Evolutionary conservation across 2,113 vertebrate genomes (phyloP).

Genomic region (Zeus faber): DNA sequence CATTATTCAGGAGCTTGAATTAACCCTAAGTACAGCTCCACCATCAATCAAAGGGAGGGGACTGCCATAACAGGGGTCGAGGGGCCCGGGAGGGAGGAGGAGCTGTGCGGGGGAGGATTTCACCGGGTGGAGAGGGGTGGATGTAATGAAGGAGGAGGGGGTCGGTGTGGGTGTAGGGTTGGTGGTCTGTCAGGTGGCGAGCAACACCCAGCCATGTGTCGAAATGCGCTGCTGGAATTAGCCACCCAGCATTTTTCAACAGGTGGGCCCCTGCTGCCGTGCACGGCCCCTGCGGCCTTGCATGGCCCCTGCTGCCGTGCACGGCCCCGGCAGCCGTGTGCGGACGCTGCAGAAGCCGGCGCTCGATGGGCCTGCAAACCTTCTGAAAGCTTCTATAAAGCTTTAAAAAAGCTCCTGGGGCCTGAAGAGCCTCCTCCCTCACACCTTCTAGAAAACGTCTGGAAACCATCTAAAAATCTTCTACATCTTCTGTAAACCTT

Average conservation of each 20-base stretch:
- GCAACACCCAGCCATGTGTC: slow-evolving; percentile 81
- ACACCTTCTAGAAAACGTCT: too few species aligned
- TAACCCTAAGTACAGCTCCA: slow-evolving; percentile 86
- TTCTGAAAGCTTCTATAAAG: too few species aligned
- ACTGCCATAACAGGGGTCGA: slow-evolving; percentile 75
- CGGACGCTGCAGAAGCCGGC: too few species aligned
- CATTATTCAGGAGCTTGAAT: slow-evolving; percentile 92
- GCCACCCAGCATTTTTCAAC: slow-evolving; percentile 81
- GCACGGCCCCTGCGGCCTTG: slow-evolving; percentile 35
- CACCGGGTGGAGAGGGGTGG: slow-evolving; percentile 1
- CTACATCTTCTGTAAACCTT: too few species aligned
- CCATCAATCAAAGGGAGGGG: slow-evolving; percentile 88
- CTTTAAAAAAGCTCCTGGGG: too few species aligned
- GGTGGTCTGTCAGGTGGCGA: slow-evolving; percentile 74
- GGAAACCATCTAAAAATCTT: too few species aligned
- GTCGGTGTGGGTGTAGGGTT: slow-evolving; percentile 69
- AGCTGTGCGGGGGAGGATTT: not conserved
- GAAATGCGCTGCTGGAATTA: slow-evolving; percentile 81
- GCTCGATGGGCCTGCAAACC: too few species aligned
- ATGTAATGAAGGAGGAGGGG: slow-evolving; percentile 52
- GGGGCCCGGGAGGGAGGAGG: not conserved
- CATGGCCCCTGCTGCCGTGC: slow-evolving; percentile 5
- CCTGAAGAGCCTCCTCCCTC: too few species aligned
- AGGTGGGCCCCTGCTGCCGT: slow-evolving; percentile 79
- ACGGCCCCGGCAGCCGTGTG: too few species aligned